Evolutionary conservation across 2,797 vertebrate species (phyloP).

Genomic region (Columba guinea): DNA sequence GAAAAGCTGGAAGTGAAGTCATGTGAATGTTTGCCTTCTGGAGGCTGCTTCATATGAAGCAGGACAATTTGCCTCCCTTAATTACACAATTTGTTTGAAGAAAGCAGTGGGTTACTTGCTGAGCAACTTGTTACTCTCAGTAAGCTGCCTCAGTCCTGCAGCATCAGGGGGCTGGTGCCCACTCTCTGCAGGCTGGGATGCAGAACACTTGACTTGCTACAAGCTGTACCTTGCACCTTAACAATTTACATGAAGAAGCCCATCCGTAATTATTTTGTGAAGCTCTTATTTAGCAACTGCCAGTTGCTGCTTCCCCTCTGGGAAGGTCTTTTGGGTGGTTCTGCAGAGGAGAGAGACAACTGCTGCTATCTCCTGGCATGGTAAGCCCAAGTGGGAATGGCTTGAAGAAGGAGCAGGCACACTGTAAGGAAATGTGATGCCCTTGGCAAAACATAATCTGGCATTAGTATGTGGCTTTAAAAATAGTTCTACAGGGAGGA

Average conservation of each 20-base stretch:
- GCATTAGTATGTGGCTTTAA: neutral
- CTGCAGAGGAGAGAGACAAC: neutral
- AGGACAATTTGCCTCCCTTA: slow-evolving; percentile 41
- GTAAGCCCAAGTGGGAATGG: neutral
- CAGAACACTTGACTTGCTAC: neutral
- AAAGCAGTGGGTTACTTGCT: neutral
- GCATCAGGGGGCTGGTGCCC: neutral
- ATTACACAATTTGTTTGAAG: neutral
- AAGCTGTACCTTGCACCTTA: neutral
- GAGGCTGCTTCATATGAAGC: neutral
- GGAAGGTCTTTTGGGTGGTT: neutral
- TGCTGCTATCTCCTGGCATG: neutral
- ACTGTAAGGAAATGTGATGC: neutral
- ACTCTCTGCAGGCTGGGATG: neutral
- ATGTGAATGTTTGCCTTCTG: neutral
- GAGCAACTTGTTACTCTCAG: neutral
- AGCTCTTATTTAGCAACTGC: neutral
- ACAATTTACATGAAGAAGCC: neutral
- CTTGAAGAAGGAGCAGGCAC: neutral
- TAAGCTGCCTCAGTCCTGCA: neutral
- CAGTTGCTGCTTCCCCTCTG: neutral
- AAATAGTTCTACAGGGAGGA: neutral
- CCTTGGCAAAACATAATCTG: neutral
- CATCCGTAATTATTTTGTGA: neutral
- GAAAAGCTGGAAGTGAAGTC: neutral